A percentile compares a stretch with the other conserved stretches of the same genome.
phyloP scores from a whole-genome alignment of 2,113 vertebrate genomes.

The Urocynchramus pylzowi region DNA sequence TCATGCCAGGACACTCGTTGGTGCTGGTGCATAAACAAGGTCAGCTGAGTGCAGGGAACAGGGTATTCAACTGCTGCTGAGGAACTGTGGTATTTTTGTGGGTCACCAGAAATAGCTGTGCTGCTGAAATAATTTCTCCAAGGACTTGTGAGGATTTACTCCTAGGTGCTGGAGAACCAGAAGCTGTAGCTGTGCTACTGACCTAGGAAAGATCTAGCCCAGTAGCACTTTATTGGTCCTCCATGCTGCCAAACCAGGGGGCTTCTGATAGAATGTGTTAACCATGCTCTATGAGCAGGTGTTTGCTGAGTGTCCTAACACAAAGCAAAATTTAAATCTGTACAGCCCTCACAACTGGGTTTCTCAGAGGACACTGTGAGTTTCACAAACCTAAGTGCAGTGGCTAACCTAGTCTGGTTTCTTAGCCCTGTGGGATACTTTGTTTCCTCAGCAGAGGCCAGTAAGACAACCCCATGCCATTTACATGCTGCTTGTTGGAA shows the following conservation, averaged over 20 bases:
- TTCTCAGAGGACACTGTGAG: neutral
- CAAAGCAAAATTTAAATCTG: neutral
- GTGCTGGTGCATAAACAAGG: slow-evolving; percentile 47
- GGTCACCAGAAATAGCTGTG: slow-evolving; percentile 49
- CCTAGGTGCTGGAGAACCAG: neutral
- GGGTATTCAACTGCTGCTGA: slow-evolving; percentile 30
- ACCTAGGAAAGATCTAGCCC: neutral
- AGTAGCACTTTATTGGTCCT: neutral
- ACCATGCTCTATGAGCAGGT: neutral
- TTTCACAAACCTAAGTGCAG: neutral
- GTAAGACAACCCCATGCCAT: neutral
- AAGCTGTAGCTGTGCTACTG: neutral
- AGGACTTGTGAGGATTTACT: neutral
- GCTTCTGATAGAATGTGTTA: neutral
- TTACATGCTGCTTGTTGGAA: neutral
- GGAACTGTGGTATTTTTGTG: slow-evolving; percentile 30
- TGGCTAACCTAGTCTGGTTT: neutral
- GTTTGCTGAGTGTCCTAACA: neutral
- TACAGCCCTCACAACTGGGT: neutral
- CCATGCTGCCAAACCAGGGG: neutral
- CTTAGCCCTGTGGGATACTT: neutral
- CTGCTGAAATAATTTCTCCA: slow-evolving; percentile 23
- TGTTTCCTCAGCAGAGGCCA: neutral
- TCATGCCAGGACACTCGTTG: neutral
- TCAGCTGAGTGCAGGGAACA: slow-evolving; percentile 54